phyloP scores from a whole-genome alignment of 2,888 invertebrate species.

The Mactromeris polynyma region DNA sequence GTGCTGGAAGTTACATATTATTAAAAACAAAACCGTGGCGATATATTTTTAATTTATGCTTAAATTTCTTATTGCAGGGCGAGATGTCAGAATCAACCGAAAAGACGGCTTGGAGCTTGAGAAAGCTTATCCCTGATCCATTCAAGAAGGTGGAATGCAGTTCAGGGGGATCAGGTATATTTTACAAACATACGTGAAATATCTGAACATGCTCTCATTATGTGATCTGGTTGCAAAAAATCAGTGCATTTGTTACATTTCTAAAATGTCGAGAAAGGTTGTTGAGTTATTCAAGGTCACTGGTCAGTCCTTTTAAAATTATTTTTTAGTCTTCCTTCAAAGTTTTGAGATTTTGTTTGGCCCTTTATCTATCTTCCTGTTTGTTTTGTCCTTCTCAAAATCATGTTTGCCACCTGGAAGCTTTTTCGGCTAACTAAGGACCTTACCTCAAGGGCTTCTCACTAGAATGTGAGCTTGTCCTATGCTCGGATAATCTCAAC shows the following conservation, averaged over 20 bases:
- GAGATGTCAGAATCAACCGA: slow-evolving; percentile 30
- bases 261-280: neutral
- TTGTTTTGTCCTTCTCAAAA: too few species aligned
- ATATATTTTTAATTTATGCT: neutral
- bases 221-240: neutral
- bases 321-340: neutral
- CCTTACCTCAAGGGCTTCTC: too few species aligned
- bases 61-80: slow-evolving; percentile 19
- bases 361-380: too few species aligned
- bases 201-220: neutral
- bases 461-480: too few species aligned
- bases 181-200: neutral
- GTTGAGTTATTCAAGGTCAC: neutral
- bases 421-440: too few species aligned
- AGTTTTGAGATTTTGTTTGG: too few species aligned
- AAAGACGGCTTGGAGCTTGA: neutral
- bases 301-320: neutral
- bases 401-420: too few species aligned
- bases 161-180: slow-evolving; percentile 31
- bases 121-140: slow-evolving; percentile 24
- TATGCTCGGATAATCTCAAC: too few species aligned
- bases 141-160: slow-evolving; percentile 44
- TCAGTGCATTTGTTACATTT: too few species aligned
- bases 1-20: neutral
- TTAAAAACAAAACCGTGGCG: neutral